phyloP scores from a whole-genome alignment of 2,797 vertebrate genomes.

The Alectoris magna region DNA sequence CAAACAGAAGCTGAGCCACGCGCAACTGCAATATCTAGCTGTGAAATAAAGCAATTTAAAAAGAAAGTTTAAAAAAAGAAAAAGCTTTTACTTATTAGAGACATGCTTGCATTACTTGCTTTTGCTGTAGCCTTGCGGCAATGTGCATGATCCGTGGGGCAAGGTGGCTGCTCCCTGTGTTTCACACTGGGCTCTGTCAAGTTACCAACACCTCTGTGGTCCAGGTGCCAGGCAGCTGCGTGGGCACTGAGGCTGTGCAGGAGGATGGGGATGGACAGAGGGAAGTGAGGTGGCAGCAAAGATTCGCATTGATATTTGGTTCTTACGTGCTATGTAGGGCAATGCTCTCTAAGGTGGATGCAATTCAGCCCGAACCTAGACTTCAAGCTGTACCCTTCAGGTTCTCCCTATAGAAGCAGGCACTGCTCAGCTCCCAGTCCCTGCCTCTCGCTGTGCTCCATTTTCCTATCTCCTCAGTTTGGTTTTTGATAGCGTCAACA shows the following conservation, averaged over 20 bases:
- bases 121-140: background rate
- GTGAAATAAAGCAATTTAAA: background rate
- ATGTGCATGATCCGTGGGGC: background rate
- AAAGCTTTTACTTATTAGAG: background rate
- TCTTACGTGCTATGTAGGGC: background rate
- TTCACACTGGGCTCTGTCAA: background rate
- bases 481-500: background rate
- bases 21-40: background rate
- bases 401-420: background rate
- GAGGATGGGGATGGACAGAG: background rate
- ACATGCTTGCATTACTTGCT: background rate
- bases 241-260: background rate
- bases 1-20: background rate
- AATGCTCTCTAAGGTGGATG: background rate
- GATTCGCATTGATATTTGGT: background rate
- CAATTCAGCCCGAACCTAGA: background rate
- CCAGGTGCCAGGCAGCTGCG: rapidly evolving
- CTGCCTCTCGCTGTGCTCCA: background rate
- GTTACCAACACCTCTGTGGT: background rate
- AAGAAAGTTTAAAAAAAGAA: too few relatives aligned
- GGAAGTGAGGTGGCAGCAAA: background rate
- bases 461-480: background rate
- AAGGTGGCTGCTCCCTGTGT: rapidly evolving
- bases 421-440: background rate
- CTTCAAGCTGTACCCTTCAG: background rate